phyloP scores from a whole-genome alignment of 2,113 vertebrate species.

The Marcusenius ussheri region DNA sequence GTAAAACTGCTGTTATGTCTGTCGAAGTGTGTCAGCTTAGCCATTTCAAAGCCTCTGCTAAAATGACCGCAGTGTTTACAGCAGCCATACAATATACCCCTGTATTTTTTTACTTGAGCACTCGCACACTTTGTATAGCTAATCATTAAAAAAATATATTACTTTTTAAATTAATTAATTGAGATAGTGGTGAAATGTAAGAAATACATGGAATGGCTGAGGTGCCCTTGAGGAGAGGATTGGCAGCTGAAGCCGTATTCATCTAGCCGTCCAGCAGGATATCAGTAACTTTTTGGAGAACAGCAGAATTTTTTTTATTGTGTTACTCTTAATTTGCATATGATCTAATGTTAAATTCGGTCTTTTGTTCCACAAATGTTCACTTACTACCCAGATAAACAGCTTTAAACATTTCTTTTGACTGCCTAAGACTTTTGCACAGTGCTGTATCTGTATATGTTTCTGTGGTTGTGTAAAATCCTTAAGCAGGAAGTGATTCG shows the following conservation, averaged over 20 bases:
- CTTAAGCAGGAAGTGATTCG: not conserved
- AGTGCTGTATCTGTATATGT: not conserved
- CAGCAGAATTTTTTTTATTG: not conserved
- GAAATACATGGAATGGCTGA: not conserved
- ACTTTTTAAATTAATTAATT: not conserved
- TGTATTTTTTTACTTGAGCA: not conserved
- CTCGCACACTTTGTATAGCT: not conserved
- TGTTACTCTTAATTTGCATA: not conserved
- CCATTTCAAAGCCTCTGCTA: no score
- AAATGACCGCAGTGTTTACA: not conserved
- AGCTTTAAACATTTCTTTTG: not conserved
- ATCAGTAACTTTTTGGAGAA: not conserved
- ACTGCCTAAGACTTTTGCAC: not conserved
- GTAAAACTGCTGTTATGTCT: no score
- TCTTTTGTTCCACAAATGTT: not conserved
- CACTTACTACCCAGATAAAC: not conserved
- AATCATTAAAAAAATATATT: not conserved
- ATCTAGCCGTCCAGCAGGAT: not conserved
- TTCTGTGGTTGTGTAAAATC: not conserved
- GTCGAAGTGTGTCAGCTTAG: no score
- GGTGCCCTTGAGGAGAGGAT: not conserved
- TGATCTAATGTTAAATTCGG: not conserved
- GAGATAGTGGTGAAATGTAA: not conserved
- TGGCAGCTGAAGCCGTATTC: not conserved
- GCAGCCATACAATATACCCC: not conserved